phyloP scores from a whole-genome alignment of 2,888 invertebrate species.

The Serrognathus titanus region DNA sequence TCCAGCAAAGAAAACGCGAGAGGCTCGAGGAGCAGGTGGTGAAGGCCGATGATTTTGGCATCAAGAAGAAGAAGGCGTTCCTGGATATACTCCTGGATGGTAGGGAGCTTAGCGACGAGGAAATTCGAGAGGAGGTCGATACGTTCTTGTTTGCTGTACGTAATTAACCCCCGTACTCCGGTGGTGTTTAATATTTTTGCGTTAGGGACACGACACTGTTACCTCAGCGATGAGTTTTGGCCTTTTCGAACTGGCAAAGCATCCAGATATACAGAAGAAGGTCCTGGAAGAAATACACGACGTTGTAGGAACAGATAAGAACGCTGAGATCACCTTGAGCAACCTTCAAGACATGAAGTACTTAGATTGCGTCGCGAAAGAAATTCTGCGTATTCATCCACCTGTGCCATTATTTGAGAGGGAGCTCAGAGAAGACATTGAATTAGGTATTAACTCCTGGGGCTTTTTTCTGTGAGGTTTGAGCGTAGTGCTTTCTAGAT shows the following conservation, averaged over 20 bases:
- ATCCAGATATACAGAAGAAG: slow-evolving; percentile 48
- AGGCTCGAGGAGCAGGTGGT: slow-evolving; percentile 3
- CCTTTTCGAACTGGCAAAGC: slow-evolving; percentile 52
- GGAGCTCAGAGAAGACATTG: not conserved
- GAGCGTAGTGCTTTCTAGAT: not conserved
- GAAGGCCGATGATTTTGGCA: slow-evolving; percentile 36
- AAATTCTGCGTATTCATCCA: slow-evolving; percentile 21
- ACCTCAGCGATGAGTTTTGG: slow-evolving; percentile 53
- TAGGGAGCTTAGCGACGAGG: slow-evolving; percentile 25
- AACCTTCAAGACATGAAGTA: slow-evolving; percentile 50
- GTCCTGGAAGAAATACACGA: slow-evolving; percentile 36
- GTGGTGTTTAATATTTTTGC: too few relatives aligned
- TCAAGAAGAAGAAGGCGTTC: slow-evolving; percentile 15
- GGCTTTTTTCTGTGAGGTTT: too few relatives aligned
- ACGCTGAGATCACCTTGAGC: slow-evolving; percentile 31
- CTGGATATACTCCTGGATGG: slow-evolving; percentile 26
- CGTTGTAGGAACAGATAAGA: slow-evolving; percentile 33
- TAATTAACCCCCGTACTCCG: slow-evolving; percentile 2
- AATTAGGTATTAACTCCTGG: not conserved
- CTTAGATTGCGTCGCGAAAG: slow-evolving; percentile 35
- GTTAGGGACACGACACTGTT: slow-evolving; percentile 55
- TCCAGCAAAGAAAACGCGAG: slow-evolving; percentile 22
- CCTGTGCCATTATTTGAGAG: slow-evolving; percentile 17
- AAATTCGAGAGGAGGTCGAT: slow-evolving; percentile 52
- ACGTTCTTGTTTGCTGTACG: slow-evolving; percentile 57